Evolutionary conservation across 1,140 invertebrate species (phyloP), one percentile per base, ranked within the genome.

Genomic region (Pseudomyrmex pallidus): DNA sequence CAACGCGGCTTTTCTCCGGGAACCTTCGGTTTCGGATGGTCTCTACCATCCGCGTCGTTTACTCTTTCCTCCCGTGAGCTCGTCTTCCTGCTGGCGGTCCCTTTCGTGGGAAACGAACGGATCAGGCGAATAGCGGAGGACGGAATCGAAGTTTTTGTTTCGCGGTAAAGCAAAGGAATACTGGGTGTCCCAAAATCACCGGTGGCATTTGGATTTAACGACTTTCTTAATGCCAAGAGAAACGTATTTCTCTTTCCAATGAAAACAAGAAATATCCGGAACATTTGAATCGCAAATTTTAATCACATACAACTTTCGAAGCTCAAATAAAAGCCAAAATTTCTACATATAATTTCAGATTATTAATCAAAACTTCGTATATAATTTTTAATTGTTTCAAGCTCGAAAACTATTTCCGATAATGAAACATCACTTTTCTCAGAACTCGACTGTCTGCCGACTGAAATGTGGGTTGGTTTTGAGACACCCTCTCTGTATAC

Each of bases 1-100:
- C 82, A 88, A 80, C 85, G 76, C 76, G 56, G 77, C 70, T 89
- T 87, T 82, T 83, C 54, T 48, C 67, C 84, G 66, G 74, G 78
- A 76, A 72, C 72, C 83, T 82, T 88, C 70, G 68, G 73, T 86
- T 77, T 84, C 76, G 57, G 35, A 35, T 35, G 5, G 44, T 73
- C 61, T 64, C 35, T 5, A 3, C 54, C 56, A 68, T 48, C 54
- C 74, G 63, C 17, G 35, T 57, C 35, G 46, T 44, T 68, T 56
- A 50, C 52, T 54, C 64, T 52, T 17, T 61, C 3, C n/a, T 10
- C n/a, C 1, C 7, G 5, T 46, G 8, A 12, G 54, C 64, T 48
- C 15, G 50, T 70, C 59, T 48, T 63, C 8, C 63, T 22, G 13
- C 35, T 48, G 44, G 54, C 12, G 22, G 12, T 50, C n/a, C 56